These are phyloP conservation scores for Aix galericulata DNA, from an alignment of 2,113 vertebrate species.

Conservation along the genomic window DNA sequence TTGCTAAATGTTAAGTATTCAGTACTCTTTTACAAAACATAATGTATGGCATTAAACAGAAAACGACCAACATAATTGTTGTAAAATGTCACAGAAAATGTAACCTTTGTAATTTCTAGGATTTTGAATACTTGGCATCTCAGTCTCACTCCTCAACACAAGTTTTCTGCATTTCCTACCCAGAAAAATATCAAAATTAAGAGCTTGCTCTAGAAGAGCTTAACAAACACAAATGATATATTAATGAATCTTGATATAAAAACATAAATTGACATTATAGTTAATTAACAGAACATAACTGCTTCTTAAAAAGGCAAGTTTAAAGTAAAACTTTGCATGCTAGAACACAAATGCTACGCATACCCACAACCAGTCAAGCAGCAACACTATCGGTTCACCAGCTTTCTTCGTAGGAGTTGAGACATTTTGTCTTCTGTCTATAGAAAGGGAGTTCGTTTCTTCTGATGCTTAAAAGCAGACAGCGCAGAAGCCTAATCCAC, in stretches of 20 bases:
- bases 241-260: neutral
- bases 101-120: neutral
- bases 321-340: neutral
- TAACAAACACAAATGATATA: neutral
- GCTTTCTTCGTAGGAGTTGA: neutral
- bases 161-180: neutral
- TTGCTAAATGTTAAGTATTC: neutral
- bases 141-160: neutral
- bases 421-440: neutral
- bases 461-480: constrained; percentile 9
- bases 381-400: neutral
- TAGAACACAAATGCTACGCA: neutral
- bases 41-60: neutral
- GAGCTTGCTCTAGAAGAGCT: neutral
- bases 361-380: neutral
- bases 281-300: neutral
- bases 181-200: neutral
- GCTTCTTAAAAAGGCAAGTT: neutral
- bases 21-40: neutral
- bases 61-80: neutral
- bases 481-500: neutral
- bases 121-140: neutral
- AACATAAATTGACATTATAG: neutral
- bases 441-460: neutral
- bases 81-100: neutral